These are phyloP conservation scores for Pecten maximus DNA, from an alignment of 2,888 invertebrate genomes.

Conservation along the genomic window DNA sequence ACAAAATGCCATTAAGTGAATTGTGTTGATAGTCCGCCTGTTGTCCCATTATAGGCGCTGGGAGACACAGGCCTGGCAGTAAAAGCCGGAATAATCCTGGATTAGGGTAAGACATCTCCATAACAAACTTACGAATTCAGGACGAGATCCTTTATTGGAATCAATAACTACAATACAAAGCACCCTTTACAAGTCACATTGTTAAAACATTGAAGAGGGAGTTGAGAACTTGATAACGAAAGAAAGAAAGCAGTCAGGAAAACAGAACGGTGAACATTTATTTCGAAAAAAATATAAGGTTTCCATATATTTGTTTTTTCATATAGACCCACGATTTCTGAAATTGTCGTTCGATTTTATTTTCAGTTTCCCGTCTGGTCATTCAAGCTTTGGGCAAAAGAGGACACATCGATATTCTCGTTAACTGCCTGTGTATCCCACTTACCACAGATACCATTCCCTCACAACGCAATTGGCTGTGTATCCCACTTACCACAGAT, in stretches of 20 bases:
- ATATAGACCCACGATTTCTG: no score
- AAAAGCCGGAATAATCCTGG: neutral
- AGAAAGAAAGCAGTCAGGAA: no score
- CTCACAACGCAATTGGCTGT: no score
- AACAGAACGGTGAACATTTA: neutral
- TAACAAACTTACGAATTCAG: conserved; percentile 1
- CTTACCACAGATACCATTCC: no score
- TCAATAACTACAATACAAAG: neutral
- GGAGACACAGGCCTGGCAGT: neutral
- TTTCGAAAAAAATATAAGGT: no score
- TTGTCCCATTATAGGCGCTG: neutral
- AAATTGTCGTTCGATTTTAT: neutral
- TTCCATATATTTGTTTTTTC: no score
- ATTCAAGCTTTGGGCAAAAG: neutral
- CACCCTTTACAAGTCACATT: neutral
- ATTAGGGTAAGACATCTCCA: neutral
- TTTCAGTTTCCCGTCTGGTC: neutral
- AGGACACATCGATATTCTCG: no score
- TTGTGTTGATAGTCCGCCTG: neutral
- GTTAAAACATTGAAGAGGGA: neutral
- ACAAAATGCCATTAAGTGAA: neutral
- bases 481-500: no score
- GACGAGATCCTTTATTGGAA: neutral
- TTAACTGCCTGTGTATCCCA: no score
- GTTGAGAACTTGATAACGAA: neutral